Percentiles rank a stretch among this genome's conserved stretches.
Evolutionary conservation across 2,797 vertebrate species (phyloP).

Genomic region (Phrynocephalus guinanensis): DNA sequence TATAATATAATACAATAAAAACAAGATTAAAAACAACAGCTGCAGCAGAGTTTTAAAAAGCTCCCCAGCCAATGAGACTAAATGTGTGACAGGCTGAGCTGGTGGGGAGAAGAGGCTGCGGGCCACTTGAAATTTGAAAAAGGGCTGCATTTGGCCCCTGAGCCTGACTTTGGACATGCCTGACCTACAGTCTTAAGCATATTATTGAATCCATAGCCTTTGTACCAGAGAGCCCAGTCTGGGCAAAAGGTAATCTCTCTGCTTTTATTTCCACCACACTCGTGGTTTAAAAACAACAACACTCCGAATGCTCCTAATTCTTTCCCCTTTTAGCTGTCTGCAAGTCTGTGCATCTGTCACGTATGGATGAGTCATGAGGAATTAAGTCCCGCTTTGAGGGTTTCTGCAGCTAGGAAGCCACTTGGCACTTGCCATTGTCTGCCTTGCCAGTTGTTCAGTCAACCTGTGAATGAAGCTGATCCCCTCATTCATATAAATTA

Average conservation of each 20-base stretch:
- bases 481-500: slow-evolving; percentile 73
- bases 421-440: slow-evolving; percentile 42
- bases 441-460: slow-evolving; percentile 66
- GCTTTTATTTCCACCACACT: neutral
- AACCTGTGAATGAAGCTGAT: slow-evolving; percentile 58
- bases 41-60: too few relatives aligned
- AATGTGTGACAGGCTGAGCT: too few relatives aligned
- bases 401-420: slow-evolving; percentile 37
- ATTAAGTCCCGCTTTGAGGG: slow-evolving; percentile 56
- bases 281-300: slow-evolving; percentile 20
- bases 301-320: slow-evolving; percentile 61
- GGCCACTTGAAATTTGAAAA: too few relatives aligned
- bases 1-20: too few relatives aligned
- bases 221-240: slow-evolving; percentile 28
- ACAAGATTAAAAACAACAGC: too few relatives aligned
- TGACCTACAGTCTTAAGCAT: neutral
- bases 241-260: slow-evolving; percentile 51
- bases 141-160: too few relatives aligned
- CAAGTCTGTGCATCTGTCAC: slow-evolving; percentile 55
- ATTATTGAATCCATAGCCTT: neutral
- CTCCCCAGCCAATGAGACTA: too few relatives aligned
- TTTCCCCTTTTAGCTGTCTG: slow-evolving; percentile 55
- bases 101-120: too few relatives aligned
- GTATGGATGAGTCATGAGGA: slow-evolving; percentile 52
- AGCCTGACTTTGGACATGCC: too few relatives aligned